Percentiles rank a stretch among this genome's conserved stretches.
Conservation (phyloP, 2,797 vertebrate species). For the Hyperoplus lanceolatus region DNA sequence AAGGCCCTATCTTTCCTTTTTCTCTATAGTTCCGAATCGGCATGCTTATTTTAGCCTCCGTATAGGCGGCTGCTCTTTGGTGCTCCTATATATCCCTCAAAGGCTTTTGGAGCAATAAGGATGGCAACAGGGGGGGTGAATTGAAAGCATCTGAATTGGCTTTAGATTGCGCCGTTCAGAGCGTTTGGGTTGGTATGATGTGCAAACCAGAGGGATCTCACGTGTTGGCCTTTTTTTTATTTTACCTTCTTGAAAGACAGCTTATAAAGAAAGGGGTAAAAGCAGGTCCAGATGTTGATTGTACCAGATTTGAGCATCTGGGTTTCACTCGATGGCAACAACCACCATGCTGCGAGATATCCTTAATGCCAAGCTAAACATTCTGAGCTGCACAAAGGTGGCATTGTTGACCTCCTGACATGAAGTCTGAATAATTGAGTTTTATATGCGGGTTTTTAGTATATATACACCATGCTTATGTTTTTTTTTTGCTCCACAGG, state of each 20-base stretch:
- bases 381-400: neutral
- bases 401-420: slow-evolving; percentile 19
- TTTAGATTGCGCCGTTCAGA: slow-evolving; percentile 56
- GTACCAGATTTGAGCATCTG: slow-evolving; percentile 75
- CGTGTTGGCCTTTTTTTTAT: slow-evolving; percentile 83
- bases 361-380: neutral
- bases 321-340: slow-evolving; percentile 50
- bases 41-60: slow-evolving; percentile 9
- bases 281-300: slow-evolving; percentile 84
- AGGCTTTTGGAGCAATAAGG: slow-evolving; percentile 57
- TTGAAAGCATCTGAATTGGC: slow-evolving; percentile 78
- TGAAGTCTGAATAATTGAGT: neutral
- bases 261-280: slow-evolving; percentile 70
- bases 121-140: slow-evolving; percentile 61
- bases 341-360: slow-evolving; percentile 34
- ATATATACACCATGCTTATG: neutral
- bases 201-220: slow-evolving; percentile 72
- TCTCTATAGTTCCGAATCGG: slow-evolving; percentile 20
- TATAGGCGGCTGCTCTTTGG: slow-evolving; percentile 19
- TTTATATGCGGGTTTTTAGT: neutral
- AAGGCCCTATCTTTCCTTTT: neutral
- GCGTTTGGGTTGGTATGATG: slow-evolving; percentile 62
- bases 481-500: slow-evolving; percentile 67
- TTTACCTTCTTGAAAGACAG: slow-evolving; percentile 82
- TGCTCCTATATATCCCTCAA: slow-evolving; percentile 34